phyloP scores from a whole-genome alignment of 2,113 vertebrate species.

The Camelus dromedarius region DNA sequence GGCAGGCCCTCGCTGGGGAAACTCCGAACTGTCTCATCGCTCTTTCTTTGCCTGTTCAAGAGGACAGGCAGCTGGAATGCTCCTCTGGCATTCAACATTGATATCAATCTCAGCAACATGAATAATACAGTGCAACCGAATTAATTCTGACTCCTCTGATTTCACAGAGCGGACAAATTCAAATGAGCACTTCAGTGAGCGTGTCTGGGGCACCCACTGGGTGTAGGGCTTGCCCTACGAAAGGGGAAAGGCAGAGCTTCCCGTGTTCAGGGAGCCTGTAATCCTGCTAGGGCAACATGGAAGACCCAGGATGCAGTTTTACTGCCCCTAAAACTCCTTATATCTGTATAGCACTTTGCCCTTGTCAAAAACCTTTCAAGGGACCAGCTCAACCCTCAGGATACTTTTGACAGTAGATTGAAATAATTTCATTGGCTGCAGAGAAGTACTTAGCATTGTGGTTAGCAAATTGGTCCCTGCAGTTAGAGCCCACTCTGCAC shows the following conservation, averaged over 20 bases:
- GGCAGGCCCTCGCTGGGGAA: not conserved
- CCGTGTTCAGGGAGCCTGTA: not conserved
- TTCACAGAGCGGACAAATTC: not conserved
- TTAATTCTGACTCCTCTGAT: slow-evolving; percentile 1
- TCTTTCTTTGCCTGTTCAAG: not conserved
- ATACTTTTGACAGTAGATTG: not conserved
- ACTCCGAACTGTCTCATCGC: not conserved
- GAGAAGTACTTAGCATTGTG: not conserved
- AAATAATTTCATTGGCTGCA: not conserved
- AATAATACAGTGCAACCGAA: not conserved
- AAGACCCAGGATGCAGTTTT: not conserved
- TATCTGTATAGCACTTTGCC: not conserved
- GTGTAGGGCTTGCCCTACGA: not conserved
- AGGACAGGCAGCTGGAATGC: slow-evolving; percentile 9
- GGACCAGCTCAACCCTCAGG: not conserved
- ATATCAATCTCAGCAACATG: not conserved
- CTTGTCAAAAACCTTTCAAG: not conserved
- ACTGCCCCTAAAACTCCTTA: not conserved
- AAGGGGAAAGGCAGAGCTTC: not conserved
- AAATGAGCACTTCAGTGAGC: not conserved
- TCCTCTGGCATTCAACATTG: not conserved
- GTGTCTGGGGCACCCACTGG: not conserved
- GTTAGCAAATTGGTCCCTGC: not conserved
- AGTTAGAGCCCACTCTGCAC: not conserved
- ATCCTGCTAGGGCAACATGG: not conserved